Evolutionary conservation across 2,797 vertebrate species (phyloP), one percentile per base, ranked within the genome.

Genomic region (Epinephelus coioides): DNA sequence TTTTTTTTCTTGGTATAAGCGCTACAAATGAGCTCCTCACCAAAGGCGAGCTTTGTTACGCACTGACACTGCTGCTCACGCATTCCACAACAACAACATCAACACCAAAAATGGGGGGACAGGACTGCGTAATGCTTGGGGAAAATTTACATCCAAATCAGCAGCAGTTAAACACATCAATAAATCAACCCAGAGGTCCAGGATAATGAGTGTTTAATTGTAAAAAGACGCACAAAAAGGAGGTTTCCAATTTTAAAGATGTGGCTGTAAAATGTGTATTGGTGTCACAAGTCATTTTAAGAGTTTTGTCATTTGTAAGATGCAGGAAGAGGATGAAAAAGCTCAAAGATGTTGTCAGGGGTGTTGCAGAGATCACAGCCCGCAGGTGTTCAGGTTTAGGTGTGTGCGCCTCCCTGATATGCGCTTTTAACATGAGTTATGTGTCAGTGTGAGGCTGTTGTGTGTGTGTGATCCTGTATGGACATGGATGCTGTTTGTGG

Each of bases 51-150:
- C 71, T 78, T 72, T 51, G 23, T 59, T 53, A 55, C 17, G n/a
- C 49, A 69, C 55, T 64, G 64, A 66, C 67, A 79, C 40, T 51
- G 50, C 73, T 43, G 78, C 12, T 21, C 65, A 79, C 68, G 66
- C 83, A 74, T 88, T 75, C 75, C 81, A 21, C 13, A 54, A 21
- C 13, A 27, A 23, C 2, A 73, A 59, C 7, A 30, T 30, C 27
- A 30, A 30, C 27, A 30, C 1, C 5, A 47, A 4, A 6, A 18
- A 15, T 13, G 8, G 23, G 43, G 30, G 12, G 27, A 14, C 12
- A 60, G 43, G 38, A 55, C 44, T 82, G 77, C 70, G 55, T 87
- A 57, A 69, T 81, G 64, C 53, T 67, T 69, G 44, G 53, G 53
- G 44, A 73, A 8, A 34, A 79, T 71, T 72, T 6, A 61, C 62